Conservation (phyloP, 2,888 invertebrate species). For the Perizoma affinitatum region DNA sequence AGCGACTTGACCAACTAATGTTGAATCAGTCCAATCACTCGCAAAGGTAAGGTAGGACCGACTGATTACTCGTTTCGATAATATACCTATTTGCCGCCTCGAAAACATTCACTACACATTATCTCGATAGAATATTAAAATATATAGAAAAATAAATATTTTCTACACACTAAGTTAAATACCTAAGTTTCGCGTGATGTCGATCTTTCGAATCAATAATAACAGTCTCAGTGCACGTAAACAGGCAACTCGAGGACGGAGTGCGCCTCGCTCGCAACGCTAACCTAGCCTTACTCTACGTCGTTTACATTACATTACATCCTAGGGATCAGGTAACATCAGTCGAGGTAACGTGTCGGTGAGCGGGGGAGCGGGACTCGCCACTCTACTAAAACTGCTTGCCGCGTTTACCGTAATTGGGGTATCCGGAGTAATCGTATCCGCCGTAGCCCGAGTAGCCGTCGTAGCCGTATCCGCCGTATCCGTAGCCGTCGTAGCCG, state of each 20-base stretch:
- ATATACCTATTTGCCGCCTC: conserved; percentile 71
- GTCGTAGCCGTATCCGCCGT: conserved; percentile 89
- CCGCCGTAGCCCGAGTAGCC: conserved; percentile 91
- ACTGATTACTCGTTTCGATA: conserved; percentile 55
- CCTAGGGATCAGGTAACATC: conserved; percentile 83
- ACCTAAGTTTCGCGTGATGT: conserved; percentile 82
- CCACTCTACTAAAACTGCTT: conserved; percentile 77
- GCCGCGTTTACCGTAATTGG: conserved; percentile 90
- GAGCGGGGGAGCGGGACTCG: conserved; percentile 72
- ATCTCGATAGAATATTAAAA: conserved; percentile 80
- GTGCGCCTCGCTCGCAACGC: conserved; percentile 70
- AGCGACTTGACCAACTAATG: conserved; percentile 19
- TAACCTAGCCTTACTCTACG: conserved; percentile 75
- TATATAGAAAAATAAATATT: conserved; percentile 83
- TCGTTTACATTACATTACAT: conserved; percentile 63
- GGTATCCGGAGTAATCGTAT: conserved; percentile 92
- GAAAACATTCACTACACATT: conserved; percentile 83
- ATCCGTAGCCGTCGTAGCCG: conserved; percentile 90
- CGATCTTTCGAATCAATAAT: conserved; percentile 70
- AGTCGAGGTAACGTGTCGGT: conserved; percentile 84
- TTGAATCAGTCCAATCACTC: conserved; percentile 35
- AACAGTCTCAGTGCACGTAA: conserved; percentile 72
- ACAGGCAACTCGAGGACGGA: conserved; percentile 81
- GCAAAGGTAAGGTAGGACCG: conserved; percentile 47
- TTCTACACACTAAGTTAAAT: conserved; percentile 82